These are phyloP conservation scores for Hydractinia echinata DNA, from an alignment of 30 jellyfish, hydroid and myxozoan genomes.

Conservation along the genomic window DNA sequence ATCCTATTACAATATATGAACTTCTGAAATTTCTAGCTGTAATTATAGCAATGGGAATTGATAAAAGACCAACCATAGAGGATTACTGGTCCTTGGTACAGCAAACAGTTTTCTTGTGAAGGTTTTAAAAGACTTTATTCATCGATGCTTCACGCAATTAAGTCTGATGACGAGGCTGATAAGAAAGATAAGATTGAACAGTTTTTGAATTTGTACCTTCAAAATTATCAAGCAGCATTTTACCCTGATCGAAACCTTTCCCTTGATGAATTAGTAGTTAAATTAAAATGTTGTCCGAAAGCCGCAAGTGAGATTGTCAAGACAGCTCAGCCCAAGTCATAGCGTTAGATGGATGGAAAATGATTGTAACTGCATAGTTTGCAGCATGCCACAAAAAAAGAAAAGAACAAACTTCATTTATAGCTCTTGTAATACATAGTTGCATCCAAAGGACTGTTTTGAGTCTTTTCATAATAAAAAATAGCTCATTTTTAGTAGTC, in stretches of 20 bases:
- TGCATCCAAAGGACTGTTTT: no score
- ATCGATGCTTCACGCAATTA: constrained; percentile 22
- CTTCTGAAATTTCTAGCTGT: constrained; percentile 15
- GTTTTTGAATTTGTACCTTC: neutral
- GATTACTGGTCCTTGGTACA: constrained; percentile 39
- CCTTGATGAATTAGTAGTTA: constrained; percentile 34
- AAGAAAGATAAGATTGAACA: constrained; percentile 32
- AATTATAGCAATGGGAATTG: constrained; percentile 26
- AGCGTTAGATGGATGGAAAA: no score
- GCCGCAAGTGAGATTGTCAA: neutral
- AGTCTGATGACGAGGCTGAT: neutral
- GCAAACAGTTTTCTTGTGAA: constrained; percentile 10
- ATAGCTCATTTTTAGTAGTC: no score
- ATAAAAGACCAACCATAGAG: constrained; percentile 1
- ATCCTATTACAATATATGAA: neutral
- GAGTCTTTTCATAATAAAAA: no score
- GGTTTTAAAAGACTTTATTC: constrained; percentile 6
- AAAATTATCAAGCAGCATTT: constrained; percentile 17
- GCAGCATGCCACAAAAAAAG: no score
- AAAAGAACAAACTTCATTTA: no score
- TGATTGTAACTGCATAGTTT: no score
- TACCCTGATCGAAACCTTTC: constrained; percentile 10
- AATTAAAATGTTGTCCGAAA: neutral
- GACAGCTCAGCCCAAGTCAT: no score
- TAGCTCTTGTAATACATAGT: no score